A percentile compares a stretch with the other conserved stretches of the same genome.
Conservation (phyloP, 2,888 invertebrate genomes). For the Tanypteryx hageni region DNA sequence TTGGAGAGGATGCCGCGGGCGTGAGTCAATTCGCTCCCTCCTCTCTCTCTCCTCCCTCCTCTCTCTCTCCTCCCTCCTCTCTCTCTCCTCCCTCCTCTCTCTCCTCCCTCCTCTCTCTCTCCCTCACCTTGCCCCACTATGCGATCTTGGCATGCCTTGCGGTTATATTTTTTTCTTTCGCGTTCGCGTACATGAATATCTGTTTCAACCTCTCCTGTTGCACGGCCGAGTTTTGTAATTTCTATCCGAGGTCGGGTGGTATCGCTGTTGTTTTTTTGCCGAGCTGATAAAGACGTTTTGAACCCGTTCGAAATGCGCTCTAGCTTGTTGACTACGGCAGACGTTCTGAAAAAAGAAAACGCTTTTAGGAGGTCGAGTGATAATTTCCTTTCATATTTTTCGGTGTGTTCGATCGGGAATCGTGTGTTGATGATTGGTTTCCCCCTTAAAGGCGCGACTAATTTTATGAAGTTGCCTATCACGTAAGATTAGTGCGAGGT, state of each 20-base stretch:
- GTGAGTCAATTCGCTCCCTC: constrained; percentile 55
- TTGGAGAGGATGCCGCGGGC: neutral
- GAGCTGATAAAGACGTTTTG: neutral
- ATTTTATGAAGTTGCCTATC: no score
- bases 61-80: neutral
- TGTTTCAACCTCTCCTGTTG: no score
- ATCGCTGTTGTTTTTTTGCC: neutral
- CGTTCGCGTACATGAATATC: neutral
- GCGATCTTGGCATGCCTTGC: neutral
- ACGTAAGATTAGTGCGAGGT: no score
- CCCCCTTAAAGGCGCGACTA: no score
- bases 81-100: neutral
- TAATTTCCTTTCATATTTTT: no score
- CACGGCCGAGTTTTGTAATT: no score
- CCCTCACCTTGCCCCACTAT: constrained; percentile 49
- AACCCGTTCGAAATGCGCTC: neutral
- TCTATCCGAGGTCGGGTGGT: no score
- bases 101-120: neutral
- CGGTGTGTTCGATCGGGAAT: no score
- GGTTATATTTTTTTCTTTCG: neutral
- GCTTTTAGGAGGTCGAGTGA: no score
- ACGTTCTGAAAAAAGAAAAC: no score
- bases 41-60: neutral
- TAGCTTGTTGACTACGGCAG: no score
- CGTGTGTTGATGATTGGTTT: no score